Evolutionary conservation across 2,888 invertebrate genomes (phyloP).

Genomic region (Lottia scabra): DNA sequence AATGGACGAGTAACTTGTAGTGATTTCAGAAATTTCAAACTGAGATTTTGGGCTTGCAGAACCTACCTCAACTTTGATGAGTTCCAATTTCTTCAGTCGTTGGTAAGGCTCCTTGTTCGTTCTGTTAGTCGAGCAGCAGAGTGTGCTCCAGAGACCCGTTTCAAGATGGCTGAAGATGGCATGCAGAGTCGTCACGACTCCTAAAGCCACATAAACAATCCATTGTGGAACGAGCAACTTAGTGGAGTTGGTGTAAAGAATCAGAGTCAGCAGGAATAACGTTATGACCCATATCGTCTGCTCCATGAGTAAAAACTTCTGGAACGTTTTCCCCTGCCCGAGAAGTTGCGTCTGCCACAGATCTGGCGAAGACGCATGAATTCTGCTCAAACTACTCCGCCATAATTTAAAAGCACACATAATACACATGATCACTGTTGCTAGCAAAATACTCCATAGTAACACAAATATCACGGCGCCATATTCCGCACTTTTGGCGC

Average conservation of each 20-base stretch:
- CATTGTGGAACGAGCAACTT: constrained; percentile 36
- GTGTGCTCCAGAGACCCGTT: constrained; percentile 49
- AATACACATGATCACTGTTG: constrained; percentile 36
- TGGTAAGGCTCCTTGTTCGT: constrained; percentile 51
- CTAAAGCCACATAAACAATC: constrained; percentile 42
- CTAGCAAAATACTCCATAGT: constrained; percentile 40
- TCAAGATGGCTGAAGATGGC: constrained; percentile 42
- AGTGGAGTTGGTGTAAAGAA: constrained; percentile 39
- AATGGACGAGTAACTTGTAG: no score
- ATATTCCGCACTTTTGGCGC: constrained; percentile 41
- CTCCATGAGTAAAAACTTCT: constrained; percentile 42
- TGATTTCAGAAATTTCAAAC: no score
- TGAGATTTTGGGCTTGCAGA: no score
- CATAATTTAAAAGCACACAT: constrained; percentile 47
- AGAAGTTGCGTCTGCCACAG: constrained; percentile 56
- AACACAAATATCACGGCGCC: constrained; percentile 44
- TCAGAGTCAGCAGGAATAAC: constrained; percentile 38
- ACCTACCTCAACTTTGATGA: constrained; percentile 57
- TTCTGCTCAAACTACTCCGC: constrained; percentile 51
- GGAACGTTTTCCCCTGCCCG: constrained; percentile 42
- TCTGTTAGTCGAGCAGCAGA: constrained; percentile 40
- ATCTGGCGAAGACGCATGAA: constrained; percentile 53
- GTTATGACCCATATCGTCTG: constrained; percentile 33
- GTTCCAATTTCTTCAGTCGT: constrained; percentile 55
- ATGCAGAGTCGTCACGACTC: constrained; percentile 39